phyloP scores from a whole-genome alignment of 1,140 invertebrate species.

The Calephelis nemesis region DNA sequence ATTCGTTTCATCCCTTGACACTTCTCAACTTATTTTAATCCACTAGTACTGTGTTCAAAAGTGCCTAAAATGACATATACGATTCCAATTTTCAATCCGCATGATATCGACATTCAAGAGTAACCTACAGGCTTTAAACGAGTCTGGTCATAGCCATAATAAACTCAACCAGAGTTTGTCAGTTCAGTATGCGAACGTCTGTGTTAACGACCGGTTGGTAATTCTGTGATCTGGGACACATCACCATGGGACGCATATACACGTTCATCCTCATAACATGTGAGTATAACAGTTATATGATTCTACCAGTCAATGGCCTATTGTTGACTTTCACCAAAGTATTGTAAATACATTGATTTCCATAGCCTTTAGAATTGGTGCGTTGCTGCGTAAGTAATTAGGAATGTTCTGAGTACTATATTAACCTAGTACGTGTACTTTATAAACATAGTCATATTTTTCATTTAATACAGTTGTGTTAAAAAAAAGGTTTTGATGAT shows the following conservation, averaged over 20 bases:
- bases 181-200: slow-evolving; percentile 9
- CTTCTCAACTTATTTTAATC: no score
- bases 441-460: no score
- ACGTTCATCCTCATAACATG: slow-evolving; percentile 62
- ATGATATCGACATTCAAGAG: no score
- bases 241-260: slow-evolving; percentile 49
- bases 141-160: not conserved
- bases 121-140: no score
- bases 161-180: not conserved
- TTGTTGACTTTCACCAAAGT: slow-evolving; percentile 28
- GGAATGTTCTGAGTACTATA: not conserved
- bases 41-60: no score
- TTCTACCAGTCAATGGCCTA: slow-evolving; percentile 23
- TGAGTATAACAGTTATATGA: slow-evolving; percentile 44
- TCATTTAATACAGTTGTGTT: no score
- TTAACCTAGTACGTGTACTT: not conserved
- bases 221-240: slow-evolving; percentile 34
- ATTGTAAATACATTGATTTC: slow-evolving; percentile 17
- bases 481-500: no score
- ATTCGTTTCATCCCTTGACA: no score
- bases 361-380: slow-evolving; percentile 15
- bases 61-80: no score
- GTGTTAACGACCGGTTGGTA: slow-evolving; percentile 6
- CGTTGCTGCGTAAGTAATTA: slow-evolving; percentile 14
- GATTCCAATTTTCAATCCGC: no score